A percentile compares a stretch with the other conserved stretches of the same genome.
phyloP scores from a whole-genome alignment of 2,797 vertebrate species.

The Pangasius mekongensis region DNA sequence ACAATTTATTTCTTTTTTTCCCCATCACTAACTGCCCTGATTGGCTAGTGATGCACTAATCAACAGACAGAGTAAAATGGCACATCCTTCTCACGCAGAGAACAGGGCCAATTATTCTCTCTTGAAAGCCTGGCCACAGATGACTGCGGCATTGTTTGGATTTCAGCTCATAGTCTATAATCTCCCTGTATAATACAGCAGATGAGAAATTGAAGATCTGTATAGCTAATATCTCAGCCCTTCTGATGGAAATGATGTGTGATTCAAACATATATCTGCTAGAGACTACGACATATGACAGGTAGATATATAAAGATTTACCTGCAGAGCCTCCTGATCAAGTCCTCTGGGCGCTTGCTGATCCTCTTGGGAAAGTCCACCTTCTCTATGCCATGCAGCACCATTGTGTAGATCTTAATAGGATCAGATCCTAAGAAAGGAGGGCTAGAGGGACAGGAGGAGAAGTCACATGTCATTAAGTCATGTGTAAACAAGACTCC shows the following conservation, averaged over 20 bases:
- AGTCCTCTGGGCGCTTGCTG: conserved; percentile 77
- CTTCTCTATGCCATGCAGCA: conserved; percentile 82
- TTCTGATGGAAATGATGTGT: not conserved
- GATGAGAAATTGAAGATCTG: not conserved
- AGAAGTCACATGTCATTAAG: not conserved
- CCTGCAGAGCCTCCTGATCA: conserved; percentile 82
- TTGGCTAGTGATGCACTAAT: not conserved
- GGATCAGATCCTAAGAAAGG: conserved; percentile 80
- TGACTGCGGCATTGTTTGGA: not conserved
- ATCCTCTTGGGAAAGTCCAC: conserved; percentile 80
- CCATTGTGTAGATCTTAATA: conserved; percentile 83
- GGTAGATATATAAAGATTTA: conserved; percentile 49
- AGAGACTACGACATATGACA: not conserved
- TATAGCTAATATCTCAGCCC: not conserved
- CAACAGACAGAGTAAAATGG: conserved; percentile 9
- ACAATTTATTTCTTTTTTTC: not conserved
- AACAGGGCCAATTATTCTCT: not conserved
- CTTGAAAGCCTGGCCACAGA: not conserved
- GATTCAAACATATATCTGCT: not conserved
- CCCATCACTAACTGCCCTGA: not conserved
- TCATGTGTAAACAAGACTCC: not conserved
- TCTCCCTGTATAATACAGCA: not conserved
- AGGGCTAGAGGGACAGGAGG: conserved; percentile 64
- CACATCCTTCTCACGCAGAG: not conserved
- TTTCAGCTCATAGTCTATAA: conserved; percentile 1